Conservation (phyloP, 2,888 invertebrate species). For the Balanococcus diminutus region DNA sequence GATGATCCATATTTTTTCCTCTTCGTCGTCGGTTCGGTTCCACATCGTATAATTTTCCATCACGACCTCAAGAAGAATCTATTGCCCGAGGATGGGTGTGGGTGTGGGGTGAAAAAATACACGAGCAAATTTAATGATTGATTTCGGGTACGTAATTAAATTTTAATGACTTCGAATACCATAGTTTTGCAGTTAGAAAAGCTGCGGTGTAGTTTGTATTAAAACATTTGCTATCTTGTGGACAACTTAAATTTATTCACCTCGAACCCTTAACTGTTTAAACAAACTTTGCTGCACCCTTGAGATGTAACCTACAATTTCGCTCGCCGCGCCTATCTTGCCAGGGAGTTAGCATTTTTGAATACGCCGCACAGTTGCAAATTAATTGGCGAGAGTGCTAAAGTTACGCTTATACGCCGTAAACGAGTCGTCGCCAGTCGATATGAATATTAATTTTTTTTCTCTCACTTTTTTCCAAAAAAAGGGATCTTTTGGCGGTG, state of each 20-base stretch:
- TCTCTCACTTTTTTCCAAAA: not conserved
- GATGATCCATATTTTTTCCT: not conserved
- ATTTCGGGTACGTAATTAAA: slow-evolving; percentile 31
- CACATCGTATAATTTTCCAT: not conserved
- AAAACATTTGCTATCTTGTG: slow-evolving; percentile 44
- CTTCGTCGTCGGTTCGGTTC: not conserved
- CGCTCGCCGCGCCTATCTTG: not conserved
- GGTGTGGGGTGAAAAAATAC: not conserved
- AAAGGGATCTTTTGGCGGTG: not conserved
- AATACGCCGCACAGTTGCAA: slow-evolving; percentile 15
- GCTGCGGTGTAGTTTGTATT: slow-evolving; percentile 31
- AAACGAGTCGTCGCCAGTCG: not conserved
- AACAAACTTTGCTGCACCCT: slow-evolving; percentile 42
- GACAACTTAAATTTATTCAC: slow-evolving; percentile 43
- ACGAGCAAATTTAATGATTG: slow-evolving; percentile 27
- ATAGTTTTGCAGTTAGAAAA: slow-evolving; percentile 15
- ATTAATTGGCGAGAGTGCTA: slow-evolving; percentile 27
- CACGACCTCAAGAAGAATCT: no score
- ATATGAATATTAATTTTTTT: slow-evolving; percentile 38
- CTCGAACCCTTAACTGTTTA: slow-evolving; percentile 35
- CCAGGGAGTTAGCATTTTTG: slow-evolving; percentile 2
- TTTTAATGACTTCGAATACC: slow-evolving; percentile 38
- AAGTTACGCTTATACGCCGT: slow-evolving; percentile 27
- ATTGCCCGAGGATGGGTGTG: no score
- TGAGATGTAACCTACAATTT: slow-evolving; percentile 37